Evolutionary conservation across 2,888 invertebrate species (phyloP), one percentile per base, ranked within the genome.

Genomic region (Troides aeacus): DNA sequence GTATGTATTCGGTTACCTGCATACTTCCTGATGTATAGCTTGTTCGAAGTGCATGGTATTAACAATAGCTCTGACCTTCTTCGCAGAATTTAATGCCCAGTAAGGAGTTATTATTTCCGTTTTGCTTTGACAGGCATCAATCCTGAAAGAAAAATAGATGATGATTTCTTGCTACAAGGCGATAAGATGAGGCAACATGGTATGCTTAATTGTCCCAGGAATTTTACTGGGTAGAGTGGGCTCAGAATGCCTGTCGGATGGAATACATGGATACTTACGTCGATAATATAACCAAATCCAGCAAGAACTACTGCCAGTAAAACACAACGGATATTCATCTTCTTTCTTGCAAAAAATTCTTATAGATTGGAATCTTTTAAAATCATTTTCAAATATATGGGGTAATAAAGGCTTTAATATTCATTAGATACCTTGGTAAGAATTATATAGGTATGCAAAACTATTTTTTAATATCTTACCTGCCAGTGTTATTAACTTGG

Each of bases 41-140:
- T 98, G 98, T 83, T 98, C 98, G 81, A 98, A 97, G 88, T 98
- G 97, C 90, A 97, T 97, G 15, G 97, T 98, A 86, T 98, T 98
- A 65, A 98, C 98, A 74, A 98, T 97, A 46, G 98, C 98, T 67
- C 98, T 94, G 69, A 97, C 95, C 90, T 98, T 97, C 66, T 97
- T 97, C 23, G 97, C 97, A 1, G 97, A 97, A 87, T 98, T 98
- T 23, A 97, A 95, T 8, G 98, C 98, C 98, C 98, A 98, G 83
- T 97, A 98, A 0, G 98, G 98, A 4, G 98, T 98, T 72, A 97
- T 96, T 78, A 98, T 97, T 88, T 98, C 98, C 61, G 97, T 95
- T 85, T 97, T 97, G 71, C 97, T 97, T 83, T 98, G 97, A 81
- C 98, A 98, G 0, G 97, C 96, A 85, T 98, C 98, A 72, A 97